phyloP scores from a whole-genome alignment of 2,113 vertebrate genomes.

The Cochlearius cochlearius region DNA sequence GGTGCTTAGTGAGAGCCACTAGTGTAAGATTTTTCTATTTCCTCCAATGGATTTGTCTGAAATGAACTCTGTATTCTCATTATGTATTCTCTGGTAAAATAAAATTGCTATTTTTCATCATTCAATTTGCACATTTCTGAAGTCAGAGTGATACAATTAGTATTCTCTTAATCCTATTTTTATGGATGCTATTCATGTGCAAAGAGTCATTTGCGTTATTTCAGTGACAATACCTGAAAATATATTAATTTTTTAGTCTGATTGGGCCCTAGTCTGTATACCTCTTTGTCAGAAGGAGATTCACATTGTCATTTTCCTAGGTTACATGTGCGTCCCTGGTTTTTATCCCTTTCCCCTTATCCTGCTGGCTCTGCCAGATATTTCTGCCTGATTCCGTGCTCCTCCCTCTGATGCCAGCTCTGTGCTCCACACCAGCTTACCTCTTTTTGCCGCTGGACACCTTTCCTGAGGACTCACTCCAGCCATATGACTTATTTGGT shows the following conservation, averaged over 20 bases:
- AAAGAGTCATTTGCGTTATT: not conserved
- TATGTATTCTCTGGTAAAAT: not conserved
- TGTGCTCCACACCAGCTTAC: not conserved
- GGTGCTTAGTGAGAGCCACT: not conserved
- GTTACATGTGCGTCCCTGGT: fast-evolving
- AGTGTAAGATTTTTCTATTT: not conserved
- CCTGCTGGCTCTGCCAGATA: not conserved
- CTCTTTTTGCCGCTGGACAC: not conserved
- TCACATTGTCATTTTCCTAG: not conserved
- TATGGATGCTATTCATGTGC: not conserved
- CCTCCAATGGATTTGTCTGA: not conserved
- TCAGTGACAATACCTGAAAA: not conserved
- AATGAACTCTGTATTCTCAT: not conserved
- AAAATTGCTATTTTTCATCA: not conserved
- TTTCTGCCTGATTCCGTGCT: not conserved
- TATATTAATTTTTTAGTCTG: not conserved
- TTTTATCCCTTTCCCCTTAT: not conserved
- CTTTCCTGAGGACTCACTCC: not conserved
- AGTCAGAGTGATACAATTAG: not conserved
- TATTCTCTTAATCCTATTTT: not conserved
- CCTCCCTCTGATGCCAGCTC: not conserved
- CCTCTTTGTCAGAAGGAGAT: not conserved
- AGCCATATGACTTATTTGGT: not conserved
- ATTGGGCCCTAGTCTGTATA: not conserved
- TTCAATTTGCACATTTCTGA: not conserved